phyloP scores from a whole-genome alignment of 2,888 invertebrate species.

The Morpho achilles region DNA sequence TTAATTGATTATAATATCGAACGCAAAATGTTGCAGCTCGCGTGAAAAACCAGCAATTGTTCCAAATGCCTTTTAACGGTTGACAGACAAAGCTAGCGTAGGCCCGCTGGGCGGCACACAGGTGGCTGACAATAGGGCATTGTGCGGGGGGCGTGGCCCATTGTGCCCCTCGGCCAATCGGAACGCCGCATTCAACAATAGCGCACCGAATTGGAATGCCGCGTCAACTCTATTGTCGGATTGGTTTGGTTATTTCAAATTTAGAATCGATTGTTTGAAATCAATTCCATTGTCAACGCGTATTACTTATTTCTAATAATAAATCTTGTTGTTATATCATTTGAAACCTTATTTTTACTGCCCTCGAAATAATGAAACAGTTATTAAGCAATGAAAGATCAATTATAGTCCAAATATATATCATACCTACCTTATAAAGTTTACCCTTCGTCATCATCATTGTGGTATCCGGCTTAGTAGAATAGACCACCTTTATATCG shows the following conservation, averaged over 20 bases:
- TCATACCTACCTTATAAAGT: too few relatives aligned
- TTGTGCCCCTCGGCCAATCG: slow-evolving; percentile 69
- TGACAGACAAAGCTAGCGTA: slow-evolving; percentile 13
- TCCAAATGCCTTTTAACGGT: slow-evolving; percentile 8
- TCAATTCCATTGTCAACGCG: not conserved
- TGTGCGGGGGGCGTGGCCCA: slow-evolving; percentile 73
- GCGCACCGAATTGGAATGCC: slow-evolving; percentile 72
- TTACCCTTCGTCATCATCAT: too few relatives aligned
- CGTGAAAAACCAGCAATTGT: slow-evolving; percentile 10
- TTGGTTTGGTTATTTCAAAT: slow-evolving; percentile 52
- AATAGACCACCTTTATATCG: too few relatives aligned
- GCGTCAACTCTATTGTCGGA: slow-evolving; percentile 66
- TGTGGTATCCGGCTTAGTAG: too few relatives aligned
- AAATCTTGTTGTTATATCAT: too few relatives aligned
- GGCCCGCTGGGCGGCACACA: slow-evolving; percentile 49
- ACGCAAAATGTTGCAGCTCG: slow-evolving; percentile 1
- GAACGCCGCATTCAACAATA: slow-evolving; percentile 64
- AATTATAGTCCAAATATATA: too few relatives aligned
- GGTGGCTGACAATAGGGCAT: slow-evolving; percentile 70
- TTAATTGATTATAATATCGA: not conserved
- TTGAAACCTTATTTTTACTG: not conserved
- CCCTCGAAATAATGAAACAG: not conserved
- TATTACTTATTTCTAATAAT: not conserved
- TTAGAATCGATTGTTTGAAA: slow-evolving; percentile 34
- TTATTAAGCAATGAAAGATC: too few relatives aligned